phyloP scores from a whole-genome alignment of 2,113 vertebrate genomes.

The Microcebus tavaratra region DNA sequence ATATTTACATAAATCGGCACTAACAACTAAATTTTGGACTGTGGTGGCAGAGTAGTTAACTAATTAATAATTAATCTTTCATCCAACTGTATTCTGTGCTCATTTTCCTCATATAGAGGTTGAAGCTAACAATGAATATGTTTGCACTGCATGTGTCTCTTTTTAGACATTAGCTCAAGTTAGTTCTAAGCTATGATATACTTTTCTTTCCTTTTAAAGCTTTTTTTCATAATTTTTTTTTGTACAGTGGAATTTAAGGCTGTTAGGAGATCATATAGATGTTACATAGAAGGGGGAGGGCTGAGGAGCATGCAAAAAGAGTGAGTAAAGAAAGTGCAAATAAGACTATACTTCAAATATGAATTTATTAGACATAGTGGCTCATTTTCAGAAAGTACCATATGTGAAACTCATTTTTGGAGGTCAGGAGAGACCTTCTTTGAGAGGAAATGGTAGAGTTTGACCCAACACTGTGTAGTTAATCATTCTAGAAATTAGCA shows the following conservation, averaged over 20 bases:
- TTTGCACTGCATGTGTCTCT: neutral
- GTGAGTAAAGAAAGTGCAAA: neutral
- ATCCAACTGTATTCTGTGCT: neutral
- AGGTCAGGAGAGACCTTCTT: neutral
- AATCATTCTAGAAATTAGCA: neutral
- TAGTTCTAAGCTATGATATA: neutral
- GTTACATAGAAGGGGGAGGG: neutral
- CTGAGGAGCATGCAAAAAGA: neutral
- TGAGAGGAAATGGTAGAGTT: neutral
- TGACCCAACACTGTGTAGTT: neutral
- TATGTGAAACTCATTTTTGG: neutral
- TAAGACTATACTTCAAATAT: neutral
- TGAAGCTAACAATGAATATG: neutral
- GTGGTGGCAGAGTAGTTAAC: neutral
- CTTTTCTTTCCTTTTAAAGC: neutral
- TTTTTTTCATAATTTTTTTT: neutral
- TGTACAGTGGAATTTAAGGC: neutral
- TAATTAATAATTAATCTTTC: neutral
- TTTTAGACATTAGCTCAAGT: neutral
- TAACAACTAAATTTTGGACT: neutral
- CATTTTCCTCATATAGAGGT: neutral
- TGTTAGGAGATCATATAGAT: neutral
- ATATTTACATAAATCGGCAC: neutral
- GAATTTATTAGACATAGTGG: neutral
- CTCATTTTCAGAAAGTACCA: neutral